Base-by-base conservation (phyloP, 2,113 vertebrate genomes). In the Taxidea taxus region DNA sequence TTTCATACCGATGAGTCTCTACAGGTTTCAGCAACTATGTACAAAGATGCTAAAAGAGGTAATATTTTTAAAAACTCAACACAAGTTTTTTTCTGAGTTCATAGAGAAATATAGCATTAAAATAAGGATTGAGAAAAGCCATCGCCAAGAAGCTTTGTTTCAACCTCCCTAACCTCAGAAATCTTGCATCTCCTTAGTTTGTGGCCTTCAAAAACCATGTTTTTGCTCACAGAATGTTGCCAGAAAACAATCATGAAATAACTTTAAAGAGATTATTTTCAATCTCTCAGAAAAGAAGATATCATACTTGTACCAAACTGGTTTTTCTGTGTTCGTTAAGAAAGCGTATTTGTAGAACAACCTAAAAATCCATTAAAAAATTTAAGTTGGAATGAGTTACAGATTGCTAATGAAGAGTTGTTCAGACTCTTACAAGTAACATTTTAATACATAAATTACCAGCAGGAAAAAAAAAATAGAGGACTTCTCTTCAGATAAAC, bases 1-100 rank as follows among this genome's bases (percentile, higher is more conserved):
- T 93, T 97, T 97, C 66, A 85, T 37, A 77, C 42, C 49, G 81
- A 47, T 47, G 64, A 75, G 47, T 94, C 39, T 91, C 91, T 49
- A 92, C 20, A 62, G 6, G 34, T 97, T 86, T 97, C 62, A 83
- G 92, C 23, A 93, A 88, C 42, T 39, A 91, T 23, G 16, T 60
- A 85, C 25, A 15, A 88, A 83, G 27, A 94, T 21, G 2, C 6
- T 49, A 44, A 95, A 92, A 95, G 39, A 58, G 47, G 42, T 62
- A 78, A 58, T 51, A 78, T 56, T 82, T 95, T 92, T 34, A 82
- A 74, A 27, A 90, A 89, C n/a, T 80, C 42, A 90, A 47, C 4
- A 81, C 16, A 80, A 39, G 47, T 4, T 49, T 87, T 87, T 37
- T 77, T n/a, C 47, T 68, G 60, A 60, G 25, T n/a, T 60, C 47